phyloP scores from a whole-genome alignment of 2,797 vertebrate species.

The Gallinago nigripennis region DNA sequence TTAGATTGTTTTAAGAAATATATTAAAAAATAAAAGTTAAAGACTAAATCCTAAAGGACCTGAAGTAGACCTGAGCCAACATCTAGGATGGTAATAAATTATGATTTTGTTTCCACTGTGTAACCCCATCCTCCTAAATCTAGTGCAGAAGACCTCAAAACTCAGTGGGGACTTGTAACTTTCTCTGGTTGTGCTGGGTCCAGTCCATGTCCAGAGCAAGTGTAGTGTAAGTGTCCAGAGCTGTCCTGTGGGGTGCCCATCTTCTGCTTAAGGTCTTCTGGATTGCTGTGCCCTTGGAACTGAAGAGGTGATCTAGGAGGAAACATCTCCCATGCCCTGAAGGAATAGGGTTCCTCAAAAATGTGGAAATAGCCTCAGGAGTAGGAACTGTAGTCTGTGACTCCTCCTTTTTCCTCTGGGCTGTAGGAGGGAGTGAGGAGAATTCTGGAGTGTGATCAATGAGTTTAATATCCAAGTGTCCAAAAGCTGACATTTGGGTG shows the following conservation, averaged over 20 bases:
- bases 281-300: background rate
- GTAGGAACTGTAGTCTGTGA: background rate
- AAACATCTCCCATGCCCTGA: background rate
- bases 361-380: background rate
- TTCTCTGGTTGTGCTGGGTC: background rate
- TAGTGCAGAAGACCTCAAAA: background rate
- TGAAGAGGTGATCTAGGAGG: background rate
- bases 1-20: background rate
- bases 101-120: background rate
- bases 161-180: rapidly evolving
- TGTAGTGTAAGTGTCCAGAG: too few relatives aligned
- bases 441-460: background rate
- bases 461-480: background rate
- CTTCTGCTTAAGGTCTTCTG: background rate
- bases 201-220: background rate
- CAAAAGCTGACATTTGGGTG: background rate
- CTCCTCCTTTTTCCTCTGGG: background rate
- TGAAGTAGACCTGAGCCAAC: background rate
- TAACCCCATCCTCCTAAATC: background rate
- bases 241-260: background rate
- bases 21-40: background rate
- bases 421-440: background rate
- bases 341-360: background rate
- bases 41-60: background rate
- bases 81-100: background rate